Base-by-base conservation (phyloP, 2,797 vertebrate species). In the Lutjanus argentimaculatus region DNA sequence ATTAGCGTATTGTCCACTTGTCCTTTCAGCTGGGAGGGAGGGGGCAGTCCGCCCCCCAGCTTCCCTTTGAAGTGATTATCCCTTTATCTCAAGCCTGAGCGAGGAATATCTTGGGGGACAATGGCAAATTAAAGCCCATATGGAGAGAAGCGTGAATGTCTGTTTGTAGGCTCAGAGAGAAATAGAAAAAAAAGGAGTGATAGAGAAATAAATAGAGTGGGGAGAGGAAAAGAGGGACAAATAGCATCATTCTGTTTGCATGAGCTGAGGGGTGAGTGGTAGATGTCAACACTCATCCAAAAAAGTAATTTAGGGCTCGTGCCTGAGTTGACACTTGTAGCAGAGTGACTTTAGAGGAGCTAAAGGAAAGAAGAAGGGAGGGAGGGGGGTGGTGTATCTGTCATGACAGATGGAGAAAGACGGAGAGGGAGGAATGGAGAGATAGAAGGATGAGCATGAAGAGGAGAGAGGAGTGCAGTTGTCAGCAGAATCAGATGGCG, bases 1-100 rank as follows among this genome's bases (percentile, higher is more conserved):
- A 98, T 99, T 98, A 98, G 96, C 96, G 97, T 96, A 97, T 96
- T 98, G 98, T 98, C 97, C 97, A 97, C 97, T 98, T 95, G 92
- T 96, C 92, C 97, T 97, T 97, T 95, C 97, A 96, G 97, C 97
- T 95, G 91, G 93, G 96, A 91, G 91, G 91, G 93, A 89, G 91
- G 92, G 92, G 91, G 87, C 90, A 87, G 81, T 58, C 88, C 95
- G 96, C 96, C 96, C 96, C 96, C 96, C 92, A 95, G 96, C 96
- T 95, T 96, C 85, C 93, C 97, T 99, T 99, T 99, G 98, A 99
- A 98, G 97, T 97, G 96, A 97, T 98, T 98, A 98, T 97, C 98
- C 97, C 98, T 98, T 99, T 98, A 99, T 99, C 97, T 98, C 96
- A 96, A 97, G 97, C 96, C 95, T 95, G 96, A 97, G 96, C 93